Evolutionary conservation across 2,888 invertebrate genomes (phyloP).

Genomic region (Microchrysa polita): DNA sequence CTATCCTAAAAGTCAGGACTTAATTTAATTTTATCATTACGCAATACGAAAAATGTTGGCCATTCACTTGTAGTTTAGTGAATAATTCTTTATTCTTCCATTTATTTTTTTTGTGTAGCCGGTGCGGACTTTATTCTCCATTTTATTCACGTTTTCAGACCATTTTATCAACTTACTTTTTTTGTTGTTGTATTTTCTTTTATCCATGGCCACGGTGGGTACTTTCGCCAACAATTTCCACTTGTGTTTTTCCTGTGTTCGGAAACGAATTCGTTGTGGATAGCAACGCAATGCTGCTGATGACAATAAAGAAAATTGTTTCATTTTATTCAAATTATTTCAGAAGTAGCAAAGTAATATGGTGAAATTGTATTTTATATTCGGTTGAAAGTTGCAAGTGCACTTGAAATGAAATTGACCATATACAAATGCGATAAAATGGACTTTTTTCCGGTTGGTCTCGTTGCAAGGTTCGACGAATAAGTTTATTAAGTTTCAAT

Average conservation of each 20-base stretch:
- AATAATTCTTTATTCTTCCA: constrained; percentile 9
- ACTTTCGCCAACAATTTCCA: constrained; percentile 23
- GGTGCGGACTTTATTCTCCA: not conserved
- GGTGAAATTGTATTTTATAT: constrained; percentile 32
- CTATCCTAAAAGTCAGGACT: constrained; percentile 9
- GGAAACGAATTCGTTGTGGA: constrained; percentile 1
- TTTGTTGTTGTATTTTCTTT: constrained; percentile 24
- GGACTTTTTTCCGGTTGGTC: not conserved
- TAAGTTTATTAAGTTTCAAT: constrained; percentile 11
- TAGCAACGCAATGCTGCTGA: constrained; percentile 21
- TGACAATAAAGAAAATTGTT: constrained; percentile 32
- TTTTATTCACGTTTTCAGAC: constrained; percentile 13
- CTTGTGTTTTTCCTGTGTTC: constrained; percentile 20
- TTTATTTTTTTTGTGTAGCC: not conserved
- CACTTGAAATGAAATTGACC: constrained; percentile 31
- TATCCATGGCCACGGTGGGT: not conserved
- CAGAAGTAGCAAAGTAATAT: constrained; percentile 35
- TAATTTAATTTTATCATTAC: constrained; percentile 38
- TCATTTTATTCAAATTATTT: constrained; percentile 38
- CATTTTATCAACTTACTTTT: constrained; percentile 1
- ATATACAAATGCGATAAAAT: constrained; percentile 4
- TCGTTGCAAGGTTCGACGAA: not conserved
- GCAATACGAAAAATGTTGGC: constrained; percentile 4
- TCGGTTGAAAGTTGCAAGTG: constrained; percentile 12
- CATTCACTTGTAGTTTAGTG: constrained; percentile 15